Conservation (phyloP, 2,888 invertebrate species). For the Cryptocephalus moraei region DNA sequence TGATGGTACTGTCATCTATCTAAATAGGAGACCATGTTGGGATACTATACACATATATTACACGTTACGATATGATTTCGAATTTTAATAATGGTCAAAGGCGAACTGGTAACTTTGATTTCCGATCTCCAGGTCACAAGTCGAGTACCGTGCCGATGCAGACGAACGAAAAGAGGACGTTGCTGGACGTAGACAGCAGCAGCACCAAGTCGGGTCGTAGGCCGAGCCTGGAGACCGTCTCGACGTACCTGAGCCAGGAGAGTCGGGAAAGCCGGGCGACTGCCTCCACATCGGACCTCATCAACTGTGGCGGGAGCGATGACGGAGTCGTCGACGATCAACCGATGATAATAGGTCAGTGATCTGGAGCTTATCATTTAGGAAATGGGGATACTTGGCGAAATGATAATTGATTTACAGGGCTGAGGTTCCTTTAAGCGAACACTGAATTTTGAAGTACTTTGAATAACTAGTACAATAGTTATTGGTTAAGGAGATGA, state of each 20-base stretch:
- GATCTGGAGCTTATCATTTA: no score
- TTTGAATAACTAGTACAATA: no score
- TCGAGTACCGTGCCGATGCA: constrained; percentile 24
- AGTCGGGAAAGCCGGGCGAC: constrained; percentile 55
- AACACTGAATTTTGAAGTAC: no score
- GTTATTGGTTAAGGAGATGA: no score
- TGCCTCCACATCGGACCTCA: constrained; percentile 32
- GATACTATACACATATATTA: no score
- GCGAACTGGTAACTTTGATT: neutral
- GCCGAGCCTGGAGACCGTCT: constrained; percentile 80
- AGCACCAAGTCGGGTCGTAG: constrained; percentile 68
- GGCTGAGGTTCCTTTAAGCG: no score
- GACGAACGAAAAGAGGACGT: constrained; percentile 27
- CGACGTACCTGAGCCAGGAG: constrained; percentile 80
- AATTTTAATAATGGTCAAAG: no score
- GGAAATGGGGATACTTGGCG: no score
- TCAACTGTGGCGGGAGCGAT: constrained; percentile 32
- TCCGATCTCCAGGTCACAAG: constrained; percentile 35
- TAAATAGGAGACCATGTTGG: no score
- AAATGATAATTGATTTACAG: no score
- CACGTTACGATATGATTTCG: no score
- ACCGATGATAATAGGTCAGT: constrained; percentile 32
- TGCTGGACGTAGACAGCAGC: constrained; percentile 56
- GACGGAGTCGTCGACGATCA: constrained; percentile 27
- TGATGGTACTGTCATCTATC: no score